A percentile compares a stretch with the other conserved stretches of the same genome.
Evolutionary conservation across 2,797 vertebrate species (phyloP).

Genomic region (Tarsius wallacei): DNA sequence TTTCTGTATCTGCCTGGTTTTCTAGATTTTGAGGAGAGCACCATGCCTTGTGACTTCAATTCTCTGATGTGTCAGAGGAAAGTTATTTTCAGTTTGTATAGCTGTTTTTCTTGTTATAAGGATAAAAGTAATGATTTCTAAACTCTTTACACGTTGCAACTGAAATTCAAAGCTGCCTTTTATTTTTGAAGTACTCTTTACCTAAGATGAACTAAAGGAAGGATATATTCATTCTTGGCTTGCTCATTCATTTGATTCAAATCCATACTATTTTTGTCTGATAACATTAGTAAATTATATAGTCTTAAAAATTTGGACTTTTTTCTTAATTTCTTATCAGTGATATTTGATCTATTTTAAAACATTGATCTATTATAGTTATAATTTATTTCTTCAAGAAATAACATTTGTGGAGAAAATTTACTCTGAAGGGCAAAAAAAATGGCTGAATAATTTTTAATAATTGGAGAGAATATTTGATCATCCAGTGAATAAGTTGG

Average conservation of each 20-base stretch:
- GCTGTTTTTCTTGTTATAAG: not conserved
- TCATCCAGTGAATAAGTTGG: conserved; percentile 56
- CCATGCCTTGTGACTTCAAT: not conserved
- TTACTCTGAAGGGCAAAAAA: conserved; percentile 43
- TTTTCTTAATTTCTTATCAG: not conserved
- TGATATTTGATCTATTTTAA: not conserved
- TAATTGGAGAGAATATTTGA: conserved; percentile 19
- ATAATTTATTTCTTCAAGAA: conserved; percentile 19
- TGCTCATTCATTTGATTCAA: not conserved
- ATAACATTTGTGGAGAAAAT: not conserved
- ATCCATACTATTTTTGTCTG: not conserved
- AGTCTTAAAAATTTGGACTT: not conserved
- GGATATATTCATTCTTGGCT: not conserved
- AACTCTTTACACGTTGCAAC: not conserved
- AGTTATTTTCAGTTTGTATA: not conserved
- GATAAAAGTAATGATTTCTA: not conserved
- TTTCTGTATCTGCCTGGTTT: not conserved
- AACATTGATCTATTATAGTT: not conserved
- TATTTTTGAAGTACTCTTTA: conserved; percentile 4
- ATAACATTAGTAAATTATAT: not conserved
- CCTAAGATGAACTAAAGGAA: not conserved
- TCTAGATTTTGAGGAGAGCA: not conserved
- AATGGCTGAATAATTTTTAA: conserved; percentile 3
- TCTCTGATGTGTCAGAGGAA: not conserved
- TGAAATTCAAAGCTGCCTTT: not conserved